Evolutionary conservation across 2,113 vertebrate genomes (phyloP), one percentile per base, ranked within the genome.

Genomic region (Panurus biarmicus): DNA sequence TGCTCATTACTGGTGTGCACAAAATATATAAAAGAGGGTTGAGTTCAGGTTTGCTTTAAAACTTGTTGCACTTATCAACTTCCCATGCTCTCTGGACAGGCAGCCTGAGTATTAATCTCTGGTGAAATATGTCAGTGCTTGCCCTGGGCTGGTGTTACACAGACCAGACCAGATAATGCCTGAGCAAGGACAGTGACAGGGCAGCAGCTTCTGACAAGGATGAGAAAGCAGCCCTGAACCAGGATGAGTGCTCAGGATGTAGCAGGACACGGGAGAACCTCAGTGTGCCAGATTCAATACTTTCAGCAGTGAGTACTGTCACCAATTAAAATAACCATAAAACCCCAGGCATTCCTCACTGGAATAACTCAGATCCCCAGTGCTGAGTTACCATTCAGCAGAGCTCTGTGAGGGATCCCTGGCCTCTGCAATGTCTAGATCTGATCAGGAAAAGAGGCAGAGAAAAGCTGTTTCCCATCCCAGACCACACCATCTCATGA

Each of bases 261-360:
- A 92, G 83, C 75, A 77, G 89, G 91, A 87, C 44, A 76, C n/a
- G 86, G 91, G 78, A 92, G 77, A 87, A 83, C 48, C 35, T 88
- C 42, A 6, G 72, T 76, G 72, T 76, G 88, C 86, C 93, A 95
- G 86, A 95, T 5, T 91, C 90, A 96, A 65, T 10, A 69, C 5
- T 69, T 96, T 78, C 79, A 88, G 72, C 65, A 33, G 77, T 56
- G 90, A 94, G 90, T 75, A 93, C 94, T 95, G 94, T 93, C 96
- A 96, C 86, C 94, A 95, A 95, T 96, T 96, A 96, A 94, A 96
- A 61, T 83, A 95, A 80, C 73, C 81, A 92, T 93, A 95, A 94
- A 95, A 94, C 95, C 40, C 80, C 88, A 94, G 96, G 93, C 91
- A 93, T 96, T 96, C 94, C 88, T 93, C 12, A 1, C 72, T 65